Conservation (phyloP, 2,113 vertebrate species). For the Promerops cafer region DNA sequence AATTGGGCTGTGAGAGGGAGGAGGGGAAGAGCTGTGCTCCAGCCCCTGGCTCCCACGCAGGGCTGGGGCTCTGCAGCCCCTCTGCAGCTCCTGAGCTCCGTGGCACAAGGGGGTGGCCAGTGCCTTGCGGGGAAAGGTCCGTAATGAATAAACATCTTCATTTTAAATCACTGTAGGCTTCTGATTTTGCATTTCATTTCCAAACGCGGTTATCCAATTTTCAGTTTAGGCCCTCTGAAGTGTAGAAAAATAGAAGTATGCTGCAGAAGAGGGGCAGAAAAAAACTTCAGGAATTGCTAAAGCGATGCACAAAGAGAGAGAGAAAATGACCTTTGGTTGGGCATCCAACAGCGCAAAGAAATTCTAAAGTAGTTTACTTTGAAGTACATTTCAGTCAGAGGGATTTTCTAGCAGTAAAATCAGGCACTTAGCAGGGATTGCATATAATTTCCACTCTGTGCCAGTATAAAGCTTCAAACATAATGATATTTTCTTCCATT, state of each 20-base stretch:
- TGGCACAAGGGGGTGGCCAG: neutral
- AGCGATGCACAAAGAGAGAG: slow-evolving; percentile 35
- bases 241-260: slow-evolving; percentile 3
- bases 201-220: neutral
- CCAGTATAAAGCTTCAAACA: slow-evolving; percentile 27
- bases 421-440: slow-evolving; percentile 55
- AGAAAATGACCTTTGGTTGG: slow-evolving; percentile 59
- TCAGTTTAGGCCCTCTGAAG: slow-evolving; percentile 24
- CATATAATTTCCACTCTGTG: slow-evolving; percentile 39
- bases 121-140: neutral
- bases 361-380: slow-evolving; percentile 54
- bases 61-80: neutral
- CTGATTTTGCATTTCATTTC: slow-evolving; percentile 19
- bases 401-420: slow-evolving; percentile 59
- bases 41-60: neutral
- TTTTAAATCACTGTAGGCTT: neutral
- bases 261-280: neutral
- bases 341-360: slow-evolving; percentile 43
- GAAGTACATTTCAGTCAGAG: slow-evolving; percentile 55
- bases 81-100: neutral
- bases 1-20: neutral
- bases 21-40: neutral
- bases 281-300: slow-evolving; percentile 6
- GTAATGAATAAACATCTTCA: slow-evolving; percentile 18
- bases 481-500: slow-evolving; percentile 34